Evolutionary conservation across 2,797 vertebrate species (phyloP), one percentile per base, ranked within the genome.

Genomic region (Acipenser transmontanus): DNA sequence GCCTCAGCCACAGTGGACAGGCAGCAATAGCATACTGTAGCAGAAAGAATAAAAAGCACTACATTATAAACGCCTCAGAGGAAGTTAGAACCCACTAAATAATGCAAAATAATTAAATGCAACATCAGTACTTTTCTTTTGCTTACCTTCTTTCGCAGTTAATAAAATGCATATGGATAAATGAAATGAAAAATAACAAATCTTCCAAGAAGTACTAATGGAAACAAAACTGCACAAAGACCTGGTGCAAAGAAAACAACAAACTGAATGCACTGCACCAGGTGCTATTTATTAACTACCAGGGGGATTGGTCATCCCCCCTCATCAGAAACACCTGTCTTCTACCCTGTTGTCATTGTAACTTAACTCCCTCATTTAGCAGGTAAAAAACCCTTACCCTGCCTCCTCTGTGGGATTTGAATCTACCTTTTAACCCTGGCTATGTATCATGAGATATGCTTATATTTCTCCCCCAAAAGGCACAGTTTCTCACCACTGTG

Each of bases 271-370:
- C 34, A 34, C 34, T 34, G 34, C 7, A 62, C 14, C 65, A 67
- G 10, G 17, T 69, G 56, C 49, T 64, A 64, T 70, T 70, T 64
- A 70, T 67, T 50, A 47, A 49, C 52, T 48, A 47, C 49, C 49
- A 50, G 63, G 34, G 64, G 17, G 20, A 8, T 13, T 9, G 48
- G 66, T 62, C 11, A 34, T 61, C 51, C 59, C 62, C 62, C 8
- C 50, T 64, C 50, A 61, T n/a, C 9, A 68, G 20, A 50, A 68
- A 66, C 54, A 61, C 62, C 66, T 65, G 66, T 52, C 34, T 64
- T 51, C 20, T 20, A 47, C 52, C 47, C 10, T 34, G 66, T 64
- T 61, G 66, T 54, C 66, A 71, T 62, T 12, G 62, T 54, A 68
- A 68, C 69, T 59, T 10, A 61, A 17, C 6, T 20, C 66, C 49